A percentile compares a stretch with the other conserved stretches of the same genome.
Evolutionary conservation across 64 coral and sea anemone genomes (phyloP).

Genomic region (Stichodactyla mertensii): DNA sequence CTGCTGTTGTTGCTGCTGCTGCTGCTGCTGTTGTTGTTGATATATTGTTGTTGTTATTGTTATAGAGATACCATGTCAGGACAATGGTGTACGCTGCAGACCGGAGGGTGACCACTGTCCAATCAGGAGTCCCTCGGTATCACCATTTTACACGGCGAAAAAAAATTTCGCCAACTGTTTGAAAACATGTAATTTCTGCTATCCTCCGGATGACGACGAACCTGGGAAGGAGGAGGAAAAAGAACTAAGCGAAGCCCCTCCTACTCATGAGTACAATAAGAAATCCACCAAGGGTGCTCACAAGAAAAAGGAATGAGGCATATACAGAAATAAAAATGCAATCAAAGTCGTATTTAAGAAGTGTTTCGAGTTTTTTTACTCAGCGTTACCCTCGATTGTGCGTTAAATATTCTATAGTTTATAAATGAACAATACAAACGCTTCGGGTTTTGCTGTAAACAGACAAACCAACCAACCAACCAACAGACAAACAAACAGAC

Average conservation of each 20-base stretch:
- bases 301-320: too few relatives aligned
- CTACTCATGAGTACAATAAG: background rate
- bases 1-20: too few relatives aligned
- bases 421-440: too few relatives aligned
- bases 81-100: background rate
- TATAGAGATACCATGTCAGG: background rate
- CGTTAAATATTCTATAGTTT: too few relatives aligned
- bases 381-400: too few relatives aligned
- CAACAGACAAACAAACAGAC: too few relatives aligned
- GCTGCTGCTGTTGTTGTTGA: background rate
- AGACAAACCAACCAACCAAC: too few relatives aligned
- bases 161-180: background rate
- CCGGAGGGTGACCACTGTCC: background rate
- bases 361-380: too few relatives aligned
- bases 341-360: too few relatives aligned
- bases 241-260: background rate
- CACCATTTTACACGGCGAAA: background rate
- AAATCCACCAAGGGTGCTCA: too few relatives aligned
- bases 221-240: background rate
- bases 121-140: background rate
- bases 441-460: too few relatives aligned
- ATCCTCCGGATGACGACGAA: background rate
- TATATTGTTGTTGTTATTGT: background rate
- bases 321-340: too few relatives aligned
- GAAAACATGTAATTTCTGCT: background rate